Evolutionary conservation across 2,113 vertebrate species (phyloP), one percentile per base, ranked within the genome.

Genomic region (Oreotragus oreotragus): DNA sequence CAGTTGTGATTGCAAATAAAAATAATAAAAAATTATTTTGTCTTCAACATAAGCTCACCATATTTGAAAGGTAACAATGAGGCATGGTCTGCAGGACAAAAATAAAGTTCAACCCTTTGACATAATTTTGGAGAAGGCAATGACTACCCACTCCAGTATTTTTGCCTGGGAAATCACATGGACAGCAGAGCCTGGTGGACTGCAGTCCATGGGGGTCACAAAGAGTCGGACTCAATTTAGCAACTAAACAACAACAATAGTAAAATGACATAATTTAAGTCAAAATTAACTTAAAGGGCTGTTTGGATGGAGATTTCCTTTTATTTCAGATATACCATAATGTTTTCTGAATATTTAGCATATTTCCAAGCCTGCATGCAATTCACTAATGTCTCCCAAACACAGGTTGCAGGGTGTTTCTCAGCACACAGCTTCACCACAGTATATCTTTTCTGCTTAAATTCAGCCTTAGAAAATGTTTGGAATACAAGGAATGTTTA

Each of bases 401-500:
- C 58, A 92, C 3, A 77, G 33, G 86, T 97, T 94, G 91, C 88
- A 36, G 19, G 49, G 9, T 84, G 10, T 9, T 88, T n/a, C 86
- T 92, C 83, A 85, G 96, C 92, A 93, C 6, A 94, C 16, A n/a
- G 70, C 79, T 66, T 97, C 30, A 55, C 30, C 39, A 0, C 1
- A 96, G 28, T 76, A 97, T 53, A 97, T 97, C 88, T 96, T 95
- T 47, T 51, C 1, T 39, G 43, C 16, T 7, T 13, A 91, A 96
- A 92, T 57, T 4, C 90, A 90, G 64, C 39, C 47, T 97, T 81
- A 98, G 94, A 96, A 97, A 97, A 97, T 92, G 6, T 30, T 91
- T 92, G 83, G 13, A 93, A 96, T 28, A 79, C 36, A 49, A 49
- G 17, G 93, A 98, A 91, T 98, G 84, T 96, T 97, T 98, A 91